Conservation (phyloP, 92 coral and sea anemone species). For the Epizoanthus illoricatus region DNA sequence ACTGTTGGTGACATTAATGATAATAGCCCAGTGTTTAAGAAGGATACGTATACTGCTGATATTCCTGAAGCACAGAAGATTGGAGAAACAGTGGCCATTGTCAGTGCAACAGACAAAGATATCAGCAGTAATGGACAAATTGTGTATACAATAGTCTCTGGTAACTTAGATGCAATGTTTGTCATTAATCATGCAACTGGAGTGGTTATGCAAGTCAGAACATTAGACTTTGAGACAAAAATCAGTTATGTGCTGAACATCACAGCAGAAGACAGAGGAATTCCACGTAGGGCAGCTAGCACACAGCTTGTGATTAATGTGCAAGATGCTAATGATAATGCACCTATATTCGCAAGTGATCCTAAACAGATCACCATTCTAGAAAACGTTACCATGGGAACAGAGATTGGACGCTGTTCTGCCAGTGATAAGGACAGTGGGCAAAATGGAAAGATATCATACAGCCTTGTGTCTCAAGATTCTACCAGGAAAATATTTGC, state of each 20-base stretch:
- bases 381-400: conserved; percentile 67
- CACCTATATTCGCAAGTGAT: conserved; percentile 66
- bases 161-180: conserved; percentile 85
- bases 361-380: conserved; percentile 48
- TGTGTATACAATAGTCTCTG: conserved; percentile 76
- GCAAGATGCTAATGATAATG: conserved; percentile 78
- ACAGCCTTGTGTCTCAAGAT: conserved; percentile 66
- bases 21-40: conserved; percentile 69
- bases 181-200: conserved; percentile 80
- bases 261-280: conserved; percentile 86
- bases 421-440: conserved; percentile 90
- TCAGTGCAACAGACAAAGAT: conserved; percentile 82
- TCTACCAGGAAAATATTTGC: conserved; percentile 51
- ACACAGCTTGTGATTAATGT: conserved; percentile 71
- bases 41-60: conserved; percentile 30
- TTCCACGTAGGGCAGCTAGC: conserved; percentile 56
- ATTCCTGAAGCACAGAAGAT: conserved; percentile 57
- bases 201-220: conserved; percentile 57
- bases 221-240: conserved; percentile 80
- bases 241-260: conserved; percentile 65
- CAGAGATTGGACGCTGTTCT: conserved; percentile 69
- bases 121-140: conserved; percentile 77
- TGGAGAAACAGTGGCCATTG: conserved; percentile 56
- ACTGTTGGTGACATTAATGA: conserved; percentile 83
- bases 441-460: conserved; percentile 65